phyloP scores from a whole-genome alignment of 2,888 invertebrate genomes.

The Gymnocheta viridis region DNA sequence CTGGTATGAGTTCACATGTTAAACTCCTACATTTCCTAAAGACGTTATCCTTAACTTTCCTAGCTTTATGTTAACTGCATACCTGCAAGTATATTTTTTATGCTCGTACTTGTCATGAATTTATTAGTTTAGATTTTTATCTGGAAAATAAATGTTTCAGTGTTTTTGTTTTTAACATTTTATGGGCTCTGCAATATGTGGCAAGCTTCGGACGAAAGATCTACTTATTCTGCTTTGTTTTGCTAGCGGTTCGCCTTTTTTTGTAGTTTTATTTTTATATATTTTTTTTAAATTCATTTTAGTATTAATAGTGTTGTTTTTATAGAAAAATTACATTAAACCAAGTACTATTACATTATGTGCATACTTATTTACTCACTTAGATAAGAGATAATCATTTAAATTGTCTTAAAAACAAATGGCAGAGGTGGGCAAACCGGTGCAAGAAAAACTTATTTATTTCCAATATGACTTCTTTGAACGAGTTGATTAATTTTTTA shows the following conservation, averaged over 20 bases:
- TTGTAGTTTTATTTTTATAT: not conserved
- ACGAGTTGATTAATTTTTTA: too few species aligned
- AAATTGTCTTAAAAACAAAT: conserved; percentile 30
- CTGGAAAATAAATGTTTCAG: conserved; percentile 78
- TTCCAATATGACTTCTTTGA: too few species aligned
- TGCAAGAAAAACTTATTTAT: not conserved
- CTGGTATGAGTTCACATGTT: not conserved
- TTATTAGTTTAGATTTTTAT: conserved; percentile 80
- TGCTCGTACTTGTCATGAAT: conserved; percentile 77
- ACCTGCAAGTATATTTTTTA: conserved; percentile 62
- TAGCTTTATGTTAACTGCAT: not conserved
- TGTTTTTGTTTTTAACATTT: conserved; percentile 41
- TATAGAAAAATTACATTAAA: conserved; percentile 60
- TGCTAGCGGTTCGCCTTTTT: conserved; percentile 20
- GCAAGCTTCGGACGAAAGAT: conserved; percentile 2
- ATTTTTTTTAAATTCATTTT: conserved; percentile 43
- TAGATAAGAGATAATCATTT: conserved; percentile 65
- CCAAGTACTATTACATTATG: conserved; percentile 53
- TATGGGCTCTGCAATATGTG: conserved; percentile 22
- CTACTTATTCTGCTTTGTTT: conserved; percentile 41
- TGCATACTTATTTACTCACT: conserved; percentile 41
- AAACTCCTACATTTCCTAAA: conserved; percentile 52
- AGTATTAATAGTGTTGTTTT: conserved; percentile 64
- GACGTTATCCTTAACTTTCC: conserved; percentile 54
- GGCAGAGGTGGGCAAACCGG: conserved; percentile 5